Conservation (phyloP, 2,888 invertebrate genomes). For the Drosophila diplacantha region DNA sequence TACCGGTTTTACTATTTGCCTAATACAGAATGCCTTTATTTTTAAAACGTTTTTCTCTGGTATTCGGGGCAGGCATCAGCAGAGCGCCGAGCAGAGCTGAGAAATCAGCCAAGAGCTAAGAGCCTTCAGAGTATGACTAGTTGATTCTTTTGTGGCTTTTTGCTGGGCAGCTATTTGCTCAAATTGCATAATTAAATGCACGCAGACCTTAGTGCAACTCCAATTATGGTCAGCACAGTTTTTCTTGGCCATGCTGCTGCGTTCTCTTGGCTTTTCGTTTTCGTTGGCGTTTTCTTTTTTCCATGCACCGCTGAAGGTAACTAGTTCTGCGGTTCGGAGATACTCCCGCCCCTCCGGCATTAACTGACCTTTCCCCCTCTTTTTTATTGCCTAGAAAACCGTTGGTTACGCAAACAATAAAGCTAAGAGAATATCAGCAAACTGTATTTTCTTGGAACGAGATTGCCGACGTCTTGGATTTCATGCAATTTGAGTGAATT, state of each 20-base stretch:
- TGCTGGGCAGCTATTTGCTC: slow-evolving; percentile 58
- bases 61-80: slow-evolving; percentile 24
- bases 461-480: not conserved
- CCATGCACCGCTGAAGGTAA: slow-evolving; percentile 54
- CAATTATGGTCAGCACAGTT: slow-evolving; percentile 62
- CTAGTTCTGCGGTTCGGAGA: slow-evolving; percentile 45
- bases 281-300: slow-evolving; percentile 33
- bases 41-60: slow-evolving; percentile 24
- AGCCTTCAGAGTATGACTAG: slow-evolving; percentile 18
- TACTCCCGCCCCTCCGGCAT: slow-evolving; percentile 15
- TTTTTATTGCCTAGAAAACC: slow-evolving; percentile 2
- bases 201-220: slow-evolving; percentile 63
- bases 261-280: slow-evolving; percentile 49
- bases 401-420: slow-evolving; percentile 7
- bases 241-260: slow-evolving; percentile 45
- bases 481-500: not conserved
- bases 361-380: slow-evolving; percentile 32
- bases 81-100: slow-evolving; percentile 21
- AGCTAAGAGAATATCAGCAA: not conserved
- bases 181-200: slow-evolving; percentile 72
- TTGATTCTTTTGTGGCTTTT: slow-evolving; percentile 21
- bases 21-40: slow-evolving; percentile 42
- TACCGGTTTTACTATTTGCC: slow-evolving; percentile 56
- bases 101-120: slow-evolving; percentile 50
- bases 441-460: not conserved